Percentiles rank a stretch among this genome's conserved stretches.
Evolutionary conservation across 2,888 invertebrate genomes (phyloP).

Genomic region (Perizoma affinitatum): DNA sequence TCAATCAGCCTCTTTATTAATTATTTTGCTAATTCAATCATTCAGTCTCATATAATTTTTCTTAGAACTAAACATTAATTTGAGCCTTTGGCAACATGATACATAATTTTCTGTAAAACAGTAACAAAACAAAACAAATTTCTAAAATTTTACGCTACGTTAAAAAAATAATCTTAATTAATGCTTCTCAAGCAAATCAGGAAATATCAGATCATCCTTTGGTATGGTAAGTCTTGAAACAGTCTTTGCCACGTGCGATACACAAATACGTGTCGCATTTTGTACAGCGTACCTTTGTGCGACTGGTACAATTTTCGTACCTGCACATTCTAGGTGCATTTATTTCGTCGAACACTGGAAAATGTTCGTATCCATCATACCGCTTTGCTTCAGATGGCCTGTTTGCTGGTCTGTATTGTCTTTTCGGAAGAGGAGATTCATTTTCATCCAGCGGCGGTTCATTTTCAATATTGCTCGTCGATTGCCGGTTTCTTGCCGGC

Average conservation of each 20-base stretch:
- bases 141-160: too few relatives aligned
- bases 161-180: too few relatives aligned
- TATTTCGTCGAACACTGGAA: constrained; percentile 13
- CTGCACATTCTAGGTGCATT: constrained; percentile 13
- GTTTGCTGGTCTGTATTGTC: background rate
- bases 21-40: constrained; percentile 1
- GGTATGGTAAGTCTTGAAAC: background rate
- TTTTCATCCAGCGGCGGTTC: constrained; percentile 3
- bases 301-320: constrained; percentile 3
- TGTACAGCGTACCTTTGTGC: constrained; percentile 8
- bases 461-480: background rate
- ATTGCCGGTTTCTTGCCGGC: constrained; percentile 5
- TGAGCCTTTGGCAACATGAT: too few relatives aligned
- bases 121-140: too few relatives aligned
- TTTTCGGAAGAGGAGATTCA: constrained; percentile 10
- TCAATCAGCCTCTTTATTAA: constrained; percentile 1
- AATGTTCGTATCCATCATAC: constrained; percentile 19
- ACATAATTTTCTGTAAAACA: too few relatives aligned
- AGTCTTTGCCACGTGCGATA: background rate
- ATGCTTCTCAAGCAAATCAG: too few relatives aligned
- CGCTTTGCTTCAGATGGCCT: constrained; percentile 5
- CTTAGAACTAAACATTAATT: too few relatives aligned
- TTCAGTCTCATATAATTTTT: background rate
- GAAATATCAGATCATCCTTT: too few relatives aligned
- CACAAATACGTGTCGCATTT: constrained; percentile 16